Percentiles rank a stretch among this genome's conserved stretches.
These are phyloP conservation scores for Phasianus colchicus DNA, from an alignment of 2,113 vertebrate genomes.

Conservation along the genomic window DNA sequence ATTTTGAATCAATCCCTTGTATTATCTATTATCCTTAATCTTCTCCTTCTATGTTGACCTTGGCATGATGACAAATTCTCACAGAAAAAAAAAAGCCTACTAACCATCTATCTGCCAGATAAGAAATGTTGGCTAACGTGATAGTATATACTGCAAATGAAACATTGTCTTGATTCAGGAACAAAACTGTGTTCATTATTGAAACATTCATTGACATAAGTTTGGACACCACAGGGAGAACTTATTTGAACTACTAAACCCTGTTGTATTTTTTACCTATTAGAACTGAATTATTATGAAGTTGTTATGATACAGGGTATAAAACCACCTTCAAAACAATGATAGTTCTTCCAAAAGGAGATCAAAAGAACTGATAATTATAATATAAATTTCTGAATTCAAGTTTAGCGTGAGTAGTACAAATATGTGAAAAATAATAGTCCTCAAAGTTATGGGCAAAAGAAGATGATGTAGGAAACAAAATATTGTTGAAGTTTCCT, in stretches of 20 bases:
- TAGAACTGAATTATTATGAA: background rate
- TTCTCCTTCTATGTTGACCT: background rate
- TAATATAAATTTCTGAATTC: background rate
- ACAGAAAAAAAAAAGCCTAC: background rate
- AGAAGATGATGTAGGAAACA: background rate
- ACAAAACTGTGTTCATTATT: background rate
- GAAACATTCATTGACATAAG: background rate
- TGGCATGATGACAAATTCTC: background rate
- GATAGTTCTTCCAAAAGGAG: background rate
- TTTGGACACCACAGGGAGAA: background rate
- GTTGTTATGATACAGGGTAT: background rate
- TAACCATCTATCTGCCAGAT: background rate
- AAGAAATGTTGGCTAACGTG: background rate
- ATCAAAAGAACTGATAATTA: background rate
- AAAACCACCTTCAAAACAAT: background rate
- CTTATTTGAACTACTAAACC: background rate
- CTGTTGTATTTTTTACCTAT: background rate
- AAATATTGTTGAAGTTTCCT: background rate
- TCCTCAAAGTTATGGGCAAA: background rate
- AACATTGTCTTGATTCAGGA: background rate
- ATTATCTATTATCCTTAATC: background rate
- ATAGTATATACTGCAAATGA: background rate
- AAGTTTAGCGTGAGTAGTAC: background rate
- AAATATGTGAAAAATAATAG: background rate
- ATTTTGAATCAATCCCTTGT: background rate